phyloP scores from a whole-genome alignment of 2,113 vertebrate genomes.

The Sciurus niger region DNA sequence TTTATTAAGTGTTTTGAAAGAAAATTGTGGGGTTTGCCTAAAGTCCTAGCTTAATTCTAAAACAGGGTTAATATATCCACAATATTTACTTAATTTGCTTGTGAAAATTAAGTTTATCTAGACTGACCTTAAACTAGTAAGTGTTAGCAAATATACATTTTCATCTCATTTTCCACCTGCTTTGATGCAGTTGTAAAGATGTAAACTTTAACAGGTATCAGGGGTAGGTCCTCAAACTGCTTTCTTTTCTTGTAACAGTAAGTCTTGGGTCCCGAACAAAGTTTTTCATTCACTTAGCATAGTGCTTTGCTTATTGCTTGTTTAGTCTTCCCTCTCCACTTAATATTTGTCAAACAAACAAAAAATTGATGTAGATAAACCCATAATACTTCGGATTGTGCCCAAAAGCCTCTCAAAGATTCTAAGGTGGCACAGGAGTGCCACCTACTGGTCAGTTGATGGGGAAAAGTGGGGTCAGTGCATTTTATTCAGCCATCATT shows the following conservation, averaged over 20 bases:
- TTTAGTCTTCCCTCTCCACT: background rate
- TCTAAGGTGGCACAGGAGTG: constrained; percentile 60
- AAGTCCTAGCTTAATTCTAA: constrained; percentile 9
- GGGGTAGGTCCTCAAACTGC: background rate
- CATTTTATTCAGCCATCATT: background rate
- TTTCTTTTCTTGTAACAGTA: background rate
- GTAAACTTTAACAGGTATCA: background rate
- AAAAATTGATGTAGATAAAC: background rate
- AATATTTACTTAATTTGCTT: background rate
- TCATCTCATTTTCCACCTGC: background rate
- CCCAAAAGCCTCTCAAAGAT: background rate
- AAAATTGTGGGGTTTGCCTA: constrained; percentile 32
- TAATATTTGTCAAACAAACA: background rate
- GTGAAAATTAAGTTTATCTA: constrained; percentile 56
- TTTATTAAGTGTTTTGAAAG: background rate
- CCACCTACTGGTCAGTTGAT: constrained; percentile 74
- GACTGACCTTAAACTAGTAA: constrained; percentile 2
- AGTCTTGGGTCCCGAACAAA: background rate
- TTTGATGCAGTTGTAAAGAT: background rate
- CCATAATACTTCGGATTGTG: background rate
- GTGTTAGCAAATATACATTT: constrained; percentile 24
- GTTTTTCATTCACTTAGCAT: background rate
- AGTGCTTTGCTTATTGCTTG: background rate
- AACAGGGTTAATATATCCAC: constrained; percentile 5
- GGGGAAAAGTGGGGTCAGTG: background rate